Base-by-base conservation (phyloP, 2,797 vertebrate genomes). In the Perodicticus potto region DNA sequence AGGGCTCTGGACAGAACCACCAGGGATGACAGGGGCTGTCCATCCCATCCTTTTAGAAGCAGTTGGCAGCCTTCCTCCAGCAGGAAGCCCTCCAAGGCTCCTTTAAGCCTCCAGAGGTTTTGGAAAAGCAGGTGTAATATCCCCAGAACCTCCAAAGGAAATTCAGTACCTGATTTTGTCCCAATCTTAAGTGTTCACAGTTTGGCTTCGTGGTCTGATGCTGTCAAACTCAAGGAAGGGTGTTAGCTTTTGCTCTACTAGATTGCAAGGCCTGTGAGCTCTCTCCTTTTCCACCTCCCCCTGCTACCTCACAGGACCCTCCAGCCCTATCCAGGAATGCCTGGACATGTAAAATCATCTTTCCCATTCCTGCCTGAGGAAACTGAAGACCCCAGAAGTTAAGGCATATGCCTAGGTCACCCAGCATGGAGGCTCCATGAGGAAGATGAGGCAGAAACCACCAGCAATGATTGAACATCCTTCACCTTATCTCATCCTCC, bases 381-480 rank as follows among this genome's bases (percentile, higher is more conserved):
- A 91, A 59, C 2, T 1, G 32, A 78, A 20, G 67, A 19, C 65
- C 65, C 17, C 19, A 3, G 23, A 61, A 27, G 37, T 37, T 57
- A 77, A 72, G 25, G 45, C 49, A 22, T 65, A 10, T 0, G 27
- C 40, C 32, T 5, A 16, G 25, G 34, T 5, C 8, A 23, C 59
- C 85, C 49, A 25, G 1, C 29, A n/a, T 2, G 0, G 63, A 83
- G 73, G 25, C 27, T 3, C 61, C 69, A 2, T 0, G 20, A 73
- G 49, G 76, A 55, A 80, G n/a, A 63, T 63, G 55, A 96, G 57
- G 12, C 27, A 43, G 40, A 77, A 45, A 14, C 23, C 6, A 2
- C 59, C 8, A 49, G 4, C 53, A 29, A n/a, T 2, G 5, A 11
- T 0, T 6, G 6, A 32, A 86, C 11, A 2, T 0, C 10, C n/a